A percentile compares a stretch with the other conserved stretches of the same genome.
phyloP scores from a whole-genome alignment of 2,113 vertebrate genomes.

The Dipodomys ordii region DNA sequence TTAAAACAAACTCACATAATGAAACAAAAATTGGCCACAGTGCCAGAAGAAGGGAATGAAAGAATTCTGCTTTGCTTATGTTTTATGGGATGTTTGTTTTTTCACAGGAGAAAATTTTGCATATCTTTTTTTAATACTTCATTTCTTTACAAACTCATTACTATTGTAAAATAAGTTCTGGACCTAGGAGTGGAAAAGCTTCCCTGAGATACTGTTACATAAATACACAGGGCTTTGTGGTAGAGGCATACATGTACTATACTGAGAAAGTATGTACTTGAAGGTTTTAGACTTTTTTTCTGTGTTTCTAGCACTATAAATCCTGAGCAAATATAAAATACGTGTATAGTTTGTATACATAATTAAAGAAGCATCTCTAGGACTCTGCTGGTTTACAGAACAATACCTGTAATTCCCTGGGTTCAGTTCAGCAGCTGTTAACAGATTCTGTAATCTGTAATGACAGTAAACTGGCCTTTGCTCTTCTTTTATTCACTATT shows the following conservation, averaged over 20 bases:
- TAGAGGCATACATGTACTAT: neutral
- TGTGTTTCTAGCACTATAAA: constrained; percentile 55
- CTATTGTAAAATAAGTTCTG: constrained; percentile 54
- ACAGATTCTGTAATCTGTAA: constrained; percentile 89
- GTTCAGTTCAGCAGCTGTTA: constrained; percentile 86
- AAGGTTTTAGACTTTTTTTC: constrained; percentile 43
- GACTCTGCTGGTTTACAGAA: constrained; percentile 69
- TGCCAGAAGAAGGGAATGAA: constrained; percentile 61
- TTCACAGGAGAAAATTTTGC: rapidly evolving
- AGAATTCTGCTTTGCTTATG: constrained; percentile 36
- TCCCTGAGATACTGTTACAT: constrained; percentile 35
- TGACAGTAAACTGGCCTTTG: constrained; percentile 91
- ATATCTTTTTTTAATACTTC: constrained; percentile 33
- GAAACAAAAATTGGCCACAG: constrained; percentile 74
- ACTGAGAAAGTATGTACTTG: constrained; percentile 44
- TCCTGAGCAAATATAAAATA: constrained; percentile 70
- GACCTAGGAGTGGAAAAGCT: neutral
- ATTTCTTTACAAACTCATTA: constrained; percentile 55
- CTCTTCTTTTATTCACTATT: constrained; percentile 88
- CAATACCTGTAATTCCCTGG: constrained; percentile 86
- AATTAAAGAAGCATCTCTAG: constrained; percentile 62
- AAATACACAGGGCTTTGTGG: constrained; percentile 52
- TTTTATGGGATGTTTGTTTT: constrained; percentile 26
- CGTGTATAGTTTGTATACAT: constrained; percentile 26
- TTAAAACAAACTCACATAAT: constrained; percentile 62